Evolutionary conservation across 2,797 vertebrate genomes (phyloP), one percentile per base, ranked within the genome.

Genomic region (Sparus aurata): DNA sequence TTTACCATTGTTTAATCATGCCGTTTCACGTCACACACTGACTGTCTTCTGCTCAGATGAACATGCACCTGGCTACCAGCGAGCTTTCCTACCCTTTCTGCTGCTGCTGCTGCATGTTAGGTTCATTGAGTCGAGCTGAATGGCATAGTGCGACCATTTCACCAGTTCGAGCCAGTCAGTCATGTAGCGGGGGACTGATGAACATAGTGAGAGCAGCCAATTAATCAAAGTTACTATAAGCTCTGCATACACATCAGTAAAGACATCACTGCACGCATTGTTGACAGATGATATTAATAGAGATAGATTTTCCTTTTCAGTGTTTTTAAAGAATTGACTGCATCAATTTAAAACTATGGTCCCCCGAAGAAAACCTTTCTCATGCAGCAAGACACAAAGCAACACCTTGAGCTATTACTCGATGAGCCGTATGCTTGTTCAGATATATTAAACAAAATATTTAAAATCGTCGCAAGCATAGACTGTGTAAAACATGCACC

Each of bases 1-100:
- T 93, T 93, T 92, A 81, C 89, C 66, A 85, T 86, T 90, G 90
- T 94, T 95, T 94, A 91, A 92, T 94, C 86, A 87, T 61, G 75
- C 80, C 79, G 76, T 89, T 91, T 91, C 88, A 85, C 78, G 63
- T 91, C 84, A 85, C 87, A 84, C 87, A 86, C 81, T 43, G 34
- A 74, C 74, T 62, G 38, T 70, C 84, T 91, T 92, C 75, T 79
- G 83, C 85, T 87, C 81, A 70, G 79, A 79, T 58, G 85, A 88
- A 85, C 80, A 74, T 10, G 57, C 82, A 78, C 85, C 84, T 82
- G 82, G 74, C 75, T 79, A 27, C 50, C 72, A 53, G 73, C 41
- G 1, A 75, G 62, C 78, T 64, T 34, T 9, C 34, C 34, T 34
- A 34, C 34, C 34, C 16, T 62, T 43, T 77, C 74, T 76, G 43